These are phyloP conservation scores for Drosophila micromelanica DNA, from an alignment of 1,140 invertebrate genomes.

Conservation along the genomic window DNA sequence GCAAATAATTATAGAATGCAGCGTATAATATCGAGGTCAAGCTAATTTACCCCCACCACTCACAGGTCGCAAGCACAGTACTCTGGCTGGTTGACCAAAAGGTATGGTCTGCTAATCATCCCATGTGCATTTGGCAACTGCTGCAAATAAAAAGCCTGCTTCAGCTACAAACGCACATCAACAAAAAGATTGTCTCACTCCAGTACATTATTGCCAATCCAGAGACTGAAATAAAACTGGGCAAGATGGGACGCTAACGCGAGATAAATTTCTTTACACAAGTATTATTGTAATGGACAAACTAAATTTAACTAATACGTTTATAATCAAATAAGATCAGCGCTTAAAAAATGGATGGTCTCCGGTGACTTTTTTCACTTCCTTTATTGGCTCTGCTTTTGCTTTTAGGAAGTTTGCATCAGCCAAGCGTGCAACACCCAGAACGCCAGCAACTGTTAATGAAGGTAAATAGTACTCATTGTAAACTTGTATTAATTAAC, in stretches of 20 bases:
- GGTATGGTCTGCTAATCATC: conserved; percentile 94
- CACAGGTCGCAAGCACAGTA: conserved; percentile 91
- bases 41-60: conserved; percentile 23
- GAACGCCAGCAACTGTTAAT: conserved; percentile 45
- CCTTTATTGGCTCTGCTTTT: conserved; percentile 17
- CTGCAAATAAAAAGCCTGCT: conserved; percentile 96
- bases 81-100: conserved; percentile 97
- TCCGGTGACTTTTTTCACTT: conserved; percentile 20
- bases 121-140: conserved; percentile 92
- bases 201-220: conserved; percentile 98
- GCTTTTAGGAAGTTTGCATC: conserved; percentile 66
- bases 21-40: neutral
- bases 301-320: conserved; percentile 24
- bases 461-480: too few species aligned
- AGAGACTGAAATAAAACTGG: conserved; percentile 97
- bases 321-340: conserved; percentile 26
- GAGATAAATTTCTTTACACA: neutral
- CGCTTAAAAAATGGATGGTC: conserved; percentile 65
- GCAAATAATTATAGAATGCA: too few species aligned
- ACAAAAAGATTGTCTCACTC: conserved; percentile 95
- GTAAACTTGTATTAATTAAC: neutral
- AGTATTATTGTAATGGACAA: conserved; percentile 39
- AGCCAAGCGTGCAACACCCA: conserved; percentile 64
- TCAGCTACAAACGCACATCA: conserved; percentile 96
- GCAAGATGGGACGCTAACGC: conserved; percentile 92